These are phyloP conservation scores for Rhagium mordax DNA, from an alignment of 2,888 invertebrate genomes.

Conservation along the genomic window DNA sequence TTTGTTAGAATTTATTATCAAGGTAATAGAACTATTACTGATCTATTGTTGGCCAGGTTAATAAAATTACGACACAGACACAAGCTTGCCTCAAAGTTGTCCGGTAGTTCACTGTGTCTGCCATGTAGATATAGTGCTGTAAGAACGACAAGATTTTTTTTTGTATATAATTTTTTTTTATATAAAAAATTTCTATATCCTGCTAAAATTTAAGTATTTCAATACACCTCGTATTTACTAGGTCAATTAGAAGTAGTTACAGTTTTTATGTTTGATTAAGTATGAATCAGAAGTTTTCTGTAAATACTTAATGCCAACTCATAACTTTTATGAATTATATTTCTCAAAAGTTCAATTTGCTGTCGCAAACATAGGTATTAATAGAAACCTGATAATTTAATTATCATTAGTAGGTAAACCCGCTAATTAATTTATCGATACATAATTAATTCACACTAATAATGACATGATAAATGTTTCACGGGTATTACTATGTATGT, in stretches of 20 bases:
- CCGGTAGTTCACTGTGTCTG: constrained; percentile 81
- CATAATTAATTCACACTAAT: neutral
- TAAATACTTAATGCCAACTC: neutral
- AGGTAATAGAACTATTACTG: constrained; percentile 22
- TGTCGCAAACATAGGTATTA: constrained; percentile 7
- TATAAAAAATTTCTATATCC: constrained; percentile 35
- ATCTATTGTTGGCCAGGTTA: constrained; percentile 37
- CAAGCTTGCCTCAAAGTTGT: constrained; percentile 84
- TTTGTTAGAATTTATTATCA: constrained; percentile 23
- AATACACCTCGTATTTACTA: neutral
- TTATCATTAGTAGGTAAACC: constrained; percentile 13
- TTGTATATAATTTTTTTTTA: constrained; percentile 23
- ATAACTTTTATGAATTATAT: neutral
- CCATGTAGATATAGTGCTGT: constrained; percentile 82
- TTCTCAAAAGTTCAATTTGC: neutral
- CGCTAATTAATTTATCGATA: neutral
- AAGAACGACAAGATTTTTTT: constrained; percentile 75
- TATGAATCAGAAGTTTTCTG: neutral
- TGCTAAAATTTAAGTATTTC: constrained; percentile 18
- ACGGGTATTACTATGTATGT: constrained; percentile 1
- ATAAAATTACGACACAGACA: constrained; percentile 58
- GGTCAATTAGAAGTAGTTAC: neutral
- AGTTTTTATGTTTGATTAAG: neutral
- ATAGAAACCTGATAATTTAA: constrained; percentile 6
- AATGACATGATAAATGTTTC: constrained; percentile 26